phyloP scores from a whole-genome alignment of 2,113 vertebrate genomes.

The Trichechus manatus region DNA sequence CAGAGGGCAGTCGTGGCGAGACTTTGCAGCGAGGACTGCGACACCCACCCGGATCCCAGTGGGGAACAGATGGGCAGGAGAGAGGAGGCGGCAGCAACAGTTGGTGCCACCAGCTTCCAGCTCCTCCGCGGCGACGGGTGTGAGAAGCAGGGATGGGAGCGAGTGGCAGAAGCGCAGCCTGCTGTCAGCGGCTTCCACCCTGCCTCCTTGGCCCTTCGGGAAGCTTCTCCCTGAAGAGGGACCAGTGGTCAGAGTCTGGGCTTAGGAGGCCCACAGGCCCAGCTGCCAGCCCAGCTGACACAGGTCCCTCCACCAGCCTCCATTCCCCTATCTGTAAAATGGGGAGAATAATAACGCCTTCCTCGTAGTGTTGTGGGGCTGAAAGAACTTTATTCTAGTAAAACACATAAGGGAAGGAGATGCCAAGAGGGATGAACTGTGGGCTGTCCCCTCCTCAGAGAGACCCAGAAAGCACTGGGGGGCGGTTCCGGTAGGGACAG shows the following conservation, averaged over 20 bases:
- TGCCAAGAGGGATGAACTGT: neutral
- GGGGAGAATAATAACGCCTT: neutral
- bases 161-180: conserved; percentile 67
- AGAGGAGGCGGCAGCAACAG: conserved; percentile 43
- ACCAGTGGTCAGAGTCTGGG: neutral
- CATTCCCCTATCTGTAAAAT: neutral
- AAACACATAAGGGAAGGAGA: neutral
- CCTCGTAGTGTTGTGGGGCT: neutral
- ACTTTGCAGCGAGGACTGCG: neutral
- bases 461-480: neutral
- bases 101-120: conserved; percentile 57
- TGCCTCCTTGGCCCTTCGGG: conserved; percentile 42
- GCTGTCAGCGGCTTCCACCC: conserved; percentile 45
- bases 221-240: neutral
- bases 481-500: neutral
- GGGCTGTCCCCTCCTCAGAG: neutral
- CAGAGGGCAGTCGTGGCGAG: neutral
- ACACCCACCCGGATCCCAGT: neutral
- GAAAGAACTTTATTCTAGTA: neutral
- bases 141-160: conserved; percentile 52
- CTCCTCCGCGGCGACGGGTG: conserved; percentile 20
- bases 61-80: conserved; percentile 70
- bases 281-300: neutral
- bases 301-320: neutral
- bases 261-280: neutral